Evolutionary conservation across 2,888 invertebrate genomes (phyloP).

Genomic region (Eilema sororculum): DNA sequence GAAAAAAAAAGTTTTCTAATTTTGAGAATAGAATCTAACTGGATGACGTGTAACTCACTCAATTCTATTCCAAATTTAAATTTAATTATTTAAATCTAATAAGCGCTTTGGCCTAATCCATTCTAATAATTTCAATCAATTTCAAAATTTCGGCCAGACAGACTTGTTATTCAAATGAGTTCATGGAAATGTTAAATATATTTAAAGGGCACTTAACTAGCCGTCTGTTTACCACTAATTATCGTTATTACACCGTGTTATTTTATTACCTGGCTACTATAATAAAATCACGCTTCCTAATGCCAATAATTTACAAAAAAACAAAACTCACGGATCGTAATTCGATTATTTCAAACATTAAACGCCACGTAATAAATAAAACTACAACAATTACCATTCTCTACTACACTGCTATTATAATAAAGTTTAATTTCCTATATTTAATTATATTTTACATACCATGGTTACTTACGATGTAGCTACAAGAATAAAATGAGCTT

Average conservation of each 20-base stretch:
- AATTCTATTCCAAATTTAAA: no score
- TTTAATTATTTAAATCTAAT: no score
- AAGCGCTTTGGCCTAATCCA: no score
- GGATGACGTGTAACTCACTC: no score
- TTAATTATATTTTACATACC: constrained; percentile 42
- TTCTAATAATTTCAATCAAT: background rate
- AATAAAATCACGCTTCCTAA: constrained; percentile 21
- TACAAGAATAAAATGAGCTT: constrained; percentile 51
- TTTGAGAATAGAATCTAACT: no score
- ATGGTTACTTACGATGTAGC: constrained; percentile 27
- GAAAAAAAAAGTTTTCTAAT: no score
- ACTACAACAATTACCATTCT: constrained; percentile 34
- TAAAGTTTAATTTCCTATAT: constrained; percentile 58
- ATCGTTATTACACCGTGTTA: constrained; percentile 17
- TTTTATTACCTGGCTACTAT: constrained; percentile 17
- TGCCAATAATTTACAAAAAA: constrained; percentile 24
- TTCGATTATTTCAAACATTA: constrained; percentile 35
- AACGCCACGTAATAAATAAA: constrained; percentile 31
- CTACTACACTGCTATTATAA: constrained; percentile 40
- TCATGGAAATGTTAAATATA: background rate
- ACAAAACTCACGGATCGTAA: constrained; percentile 25
- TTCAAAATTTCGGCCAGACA: background rate
- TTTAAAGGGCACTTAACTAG: background rate
- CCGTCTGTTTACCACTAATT: background rate
- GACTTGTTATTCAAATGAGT: background rate